A percentile compares a stretch with the other conserved stretches of the same genome.
phyloP scores from a whole-genome alignment of 2,113 vertebrate species.

The Amazona guildingii region DNA sequence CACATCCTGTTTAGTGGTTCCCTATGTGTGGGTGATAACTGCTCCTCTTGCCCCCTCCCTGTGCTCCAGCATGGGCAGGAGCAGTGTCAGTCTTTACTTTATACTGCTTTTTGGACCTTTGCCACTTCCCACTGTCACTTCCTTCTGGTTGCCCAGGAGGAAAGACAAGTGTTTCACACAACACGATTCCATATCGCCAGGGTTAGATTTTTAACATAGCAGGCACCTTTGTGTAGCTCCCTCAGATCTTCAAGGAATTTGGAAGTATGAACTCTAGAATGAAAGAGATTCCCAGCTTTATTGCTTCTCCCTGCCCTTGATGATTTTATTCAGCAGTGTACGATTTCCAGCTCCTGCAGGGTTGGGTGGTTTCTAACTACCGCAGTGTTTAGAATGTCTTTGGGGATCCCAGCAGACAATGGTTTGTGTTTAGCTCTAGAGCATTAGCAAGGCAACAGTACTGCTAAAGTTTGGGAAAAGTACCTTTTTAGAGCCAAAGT shows the following conservation, averaged over 20 bases:
- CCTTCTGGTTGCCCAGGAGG: not conserved
- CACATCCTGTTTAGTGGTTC: not conserved
- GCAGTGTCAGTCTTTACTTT: not conserved
- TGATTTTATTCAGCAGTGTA: not conserved
- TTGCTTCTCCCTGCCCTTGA: not conserved
- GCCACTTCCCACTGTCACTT: not conserved
- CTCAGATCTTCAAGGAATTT: not conserved
- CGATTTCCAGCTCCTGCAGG: not conserved
- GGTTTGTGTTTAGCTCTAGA: not conserved
- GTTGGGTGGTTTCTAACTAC: not conserved
- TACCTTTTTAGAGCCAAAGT: not conserved
- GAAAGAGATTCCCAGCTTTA: not conserved
- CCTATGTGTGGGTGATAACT: accelerated
- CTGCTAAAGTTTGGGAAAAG: not conserved
- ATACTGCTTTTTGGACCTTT: not conserved
- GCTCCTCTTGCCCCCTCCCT: not conserved
- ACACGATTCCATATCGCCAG: accelerated
- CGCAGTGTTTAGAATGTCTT: not conserved
- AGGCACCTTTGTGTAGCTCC: not conserved
- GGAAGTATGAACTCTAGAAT: not conserved
- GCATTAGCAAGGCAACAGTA: not conserved
- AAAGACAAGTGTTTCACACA: not conserved
- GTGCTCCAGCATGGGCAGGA: not conserved
- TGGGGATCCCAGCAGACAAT: not conserved
- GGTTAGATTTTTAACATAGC: not conserved